Evolutionary conservation across 2,113 vertebrate species (phyloP).

Genomic region (Trogon melanurus): DNA sequence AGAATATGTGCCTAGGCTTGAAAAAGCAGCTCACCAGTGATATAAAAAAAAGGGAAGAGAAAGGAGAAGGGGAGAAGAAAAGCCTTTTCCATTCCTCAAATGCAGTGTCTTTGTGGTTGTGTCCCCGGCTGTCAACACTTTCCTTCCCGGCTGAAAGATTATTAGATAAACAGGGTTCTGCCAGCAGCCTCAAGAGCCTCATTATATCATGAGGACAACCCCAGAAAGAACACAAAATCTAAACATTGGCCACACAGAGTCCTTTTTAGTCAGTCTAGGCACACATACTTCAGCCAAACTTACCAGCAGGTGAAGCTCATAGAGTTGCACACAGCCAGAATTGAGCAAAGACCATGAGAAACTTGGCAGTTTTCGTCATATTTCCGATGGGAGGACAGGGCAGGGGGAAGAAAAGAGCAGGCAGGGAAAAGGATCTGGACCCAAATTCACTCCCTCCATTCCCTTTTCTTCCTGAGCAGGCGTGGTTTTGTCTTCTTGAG

Average conservation of each 20-base stretch:
- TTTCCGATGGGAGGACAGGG: not conserved
- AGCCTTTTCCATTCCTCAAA: constrained; percentile 1
- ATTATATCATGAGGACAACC: not conserved
- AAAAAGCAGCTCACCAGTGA: not conserved
- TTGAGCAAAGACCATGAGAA: not conserved
- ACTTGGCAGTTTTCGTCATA: not conserved
- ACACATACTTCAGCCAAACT: not conserved
- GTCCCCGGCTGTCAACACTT: not conserved
- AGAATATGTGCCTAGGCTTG: constrained; percentile 15
- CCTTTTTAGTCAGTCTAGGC: not conserved
- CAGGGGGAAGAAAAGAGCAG: not conserved
- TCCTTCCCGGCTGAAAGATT: not conserved
- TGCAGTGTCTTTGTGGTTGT: not conserved
- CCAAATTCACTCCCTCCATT: not conserved
- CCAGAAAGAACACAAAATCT: not conserved
- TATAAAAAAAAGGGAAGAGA: not conserved
- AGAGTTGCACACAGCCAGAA: not conserved
- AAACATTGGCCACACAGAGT: not conserved
- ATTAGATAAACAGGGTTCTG: not conserved
- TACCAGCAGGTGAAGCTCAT: constrained; percentile 4
- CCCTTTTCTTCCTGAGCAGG: not conserved
- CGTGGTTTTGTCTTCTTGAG: not conserved
- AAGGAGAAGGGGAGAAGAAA: not conserved
- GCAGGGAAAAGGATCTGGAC: not conserved
- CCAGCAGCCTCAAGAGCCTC: not conserved